These are phyloP conservation scores for Phortica okadai DNA, from an alignment of 2,888 invertebrate species.

Conservation along the genomic window DNA sequence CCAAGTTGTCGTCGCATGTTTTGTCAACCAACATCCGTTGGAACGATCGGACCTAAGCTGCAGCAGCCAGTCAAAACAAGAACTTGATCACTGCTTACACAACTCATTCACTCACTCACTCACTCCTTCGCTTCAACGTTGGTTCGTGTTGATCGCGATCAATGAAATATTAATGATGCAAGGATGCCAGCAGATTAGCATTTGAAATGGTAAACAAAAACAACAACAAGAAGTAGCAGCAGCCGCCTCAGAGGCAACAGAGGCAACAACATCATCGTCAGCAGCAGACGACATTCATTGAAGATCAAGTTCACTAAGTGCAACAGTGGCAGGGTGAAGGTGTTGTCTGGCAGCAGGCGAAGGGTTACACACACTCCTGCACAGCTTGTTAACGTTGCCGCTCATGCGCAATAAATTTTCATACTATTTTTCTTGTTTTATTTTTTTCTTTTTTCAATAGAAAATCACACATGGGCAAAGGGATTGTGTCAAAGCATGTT, in stretches of 20 bases:
- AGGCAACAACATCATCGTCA: not conserved
- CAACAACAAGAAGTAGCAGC: not conserved
- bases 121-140: not conserved
- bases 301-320: conserved; percentile 18
- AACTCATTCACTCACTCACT: not conserved
- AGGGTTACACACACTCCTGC: conserved; percentile 16
- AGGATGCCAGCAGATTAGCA: conserved; percentile 29
- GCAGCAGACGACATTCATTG: not conserved
- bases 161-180: conserved; percentile 36
- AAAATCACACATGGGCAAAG: conserved; percentile 9
- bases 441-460: conserved; percentile 29
- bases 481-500: not conserved
- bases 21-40: conserved; percentile 65
- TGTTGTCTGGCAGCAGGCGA: not conserved
- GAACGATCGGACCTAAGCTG: conserved; percentile 52
- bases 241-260: not conserved
- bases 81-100: not conserved
- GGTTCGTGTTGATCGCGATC: conserved; percentile 30
- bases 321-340: not conserved
- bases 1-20: conserved; percentile 50
- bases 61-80: conserved; percentile 40
- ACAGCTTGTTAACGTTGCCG: conserved; percentile 61
- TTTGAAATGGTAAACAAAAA: conserved; percentile 15
- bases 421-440: not conserved
- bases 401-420: conserved; percentile 64